Base-by-base conservation (phyloP, 2,797 vertebrate genomes). In the Lutjanus argentimaculatus region DNA sequence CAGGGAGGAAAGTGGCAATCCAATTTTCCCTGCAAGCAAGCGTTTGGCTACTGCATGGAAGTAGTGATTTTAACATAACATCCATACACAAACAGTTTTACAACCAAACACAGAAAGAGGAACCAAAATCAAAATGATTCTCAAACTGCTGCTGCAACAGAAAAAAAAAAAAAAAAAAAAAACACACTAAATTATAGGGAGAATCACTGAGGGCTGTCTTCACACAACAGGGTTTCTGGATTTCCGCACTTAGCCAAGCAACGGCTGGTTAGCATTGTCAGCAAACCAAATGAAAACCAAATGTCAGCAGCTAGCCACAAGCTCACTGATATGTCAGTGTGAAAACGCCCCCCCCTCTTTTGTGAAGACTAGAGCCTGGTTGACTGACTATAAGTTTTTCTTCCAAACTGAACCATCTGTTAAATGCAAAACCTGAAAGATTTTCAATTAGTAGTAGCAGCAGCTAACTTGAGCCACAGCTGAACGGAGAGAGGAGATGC, bases 211-310 rank as follows among this genome's bases (percentile, higher is more conserved):
- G 46, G 67, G 62, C 21, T 58, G 58, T 53, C 40, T 71, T 71
- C 72, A 67, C 72, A 77, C 77, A 75, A 79, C 43, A 25, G 71
- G 64, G 6, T 80, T 76, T 75, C 52, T 56, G 62, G 53, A 85
- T 80, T 74, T 86, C 59, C 7, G 7, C 79, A 53, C 67, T 79
- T 64, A 51, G 55, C 66, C 79, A 82, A 68, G 22, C 72, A 36
- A 66, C 45, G 53, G 67, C 67, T 78, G 72, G 75, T 87, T 84
- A 77, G 53, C 74, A 36, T 76, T 67, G 58, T 80, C 82, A 79
- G 77, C 69, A 77, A 65, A 80, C 75, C 65, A 73, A 79, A 86
- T 83, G 68, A 56, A 80, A 86, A 77, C 77, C 84, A 79, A 81
- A 80, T 88, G 82, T 86, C 69, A 64, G 75, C 79, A 73, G 70